phyloP scores from a whole-genome alignment of 2,797 vertebrate species.

The Eutrigla gurnardus region DNA sequence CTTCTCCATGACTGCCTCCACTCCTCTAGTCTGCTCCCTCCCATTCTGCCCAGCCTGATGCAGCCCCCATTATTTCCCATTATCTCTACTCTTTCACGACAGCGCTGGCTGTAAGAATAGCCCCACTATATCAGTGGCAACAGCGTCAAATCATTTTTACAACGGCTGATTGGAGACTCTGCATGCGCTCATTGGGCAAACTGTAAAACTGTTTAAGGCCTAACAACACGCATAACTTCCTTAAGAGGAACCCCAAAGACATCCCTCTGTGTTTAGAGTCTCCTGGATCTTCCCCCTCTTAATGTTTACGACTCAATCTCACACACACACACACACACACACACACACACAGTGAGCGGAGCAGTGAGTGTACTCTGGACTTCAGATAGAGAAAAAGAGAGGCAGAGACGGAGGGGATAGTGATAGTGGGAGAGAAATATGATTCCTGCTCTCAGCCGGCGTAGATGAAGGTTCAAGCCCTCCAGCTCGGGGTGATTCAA shows the following conservation, averaged over 20 bases:
- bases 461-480: slow-evolving; percentile 72
- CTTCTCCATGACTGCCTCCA: slow-evolving; percentile 79
- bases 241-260: slow-evolving; percentile 55
- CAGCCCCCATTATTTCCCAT: slow-evolving; percentile 74
- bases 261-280: slow-evolving; percentile 47
- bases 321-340: background rate
- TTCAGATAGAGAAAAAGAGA: slow-evolving; percentile 48
- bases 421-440: slow-evolving; percentile 68
- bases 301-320: slow-evolving; percentile 74
- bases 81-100: slow-evolving; percentile 74
- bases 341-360: slow-evolving; percentile 35
- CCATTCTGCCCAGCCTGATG: slow-evolving; percentile 75
- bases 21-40: slow-evolving; percentile 78
- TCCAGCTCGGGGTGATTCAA: slow-evolving; percentile 70
- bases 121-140: slow-evolving; percentile 57
- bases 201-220: slow-evolving; percentile 70
- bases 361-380: slow-evolving; percentile 58
- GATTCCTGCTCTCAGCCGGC: slow-evolving; percentile 70
- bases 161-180: slow-evolving; percentile 45
- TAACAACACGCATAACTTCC: slow-evolving; percentile 72
- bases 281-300: slow-evolving; percentile 50
- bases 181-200: slow-evolving; percentile 59
- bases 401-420: slow-evolving; percentile 39
- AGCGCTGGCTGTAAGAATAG: slow-evolving; percentile 71
- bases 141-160: slow-evolving; percentile 66